Conservation (phyloP, 2,888 invertebrate species). For the Mythimna impura region DNA sequence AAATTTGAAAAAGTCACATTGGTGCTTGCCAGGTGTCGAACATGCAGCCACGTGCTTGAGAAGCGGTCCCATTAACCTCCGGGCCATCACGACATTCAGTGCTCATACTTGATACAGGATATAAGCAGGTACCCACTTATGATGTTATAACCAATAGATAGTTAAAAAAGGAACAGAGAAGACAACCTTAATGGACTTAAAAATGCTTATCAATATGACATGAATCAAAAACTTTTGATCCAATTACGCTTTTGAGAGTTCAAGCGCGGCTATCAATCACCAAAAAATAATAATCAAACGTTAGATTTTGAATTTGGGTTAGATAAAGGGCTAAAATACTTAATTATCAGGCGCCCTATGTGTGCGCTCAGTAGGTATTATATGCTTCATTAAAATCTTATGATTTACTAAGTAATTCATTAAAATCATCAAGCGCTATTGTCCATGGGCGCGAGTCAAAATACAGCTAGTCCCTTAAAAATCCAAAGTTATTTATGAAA, state of each 20-base stretch:
- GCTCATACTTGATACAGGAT: conserved; percentile 5
- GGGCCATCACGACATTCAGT: background rate
- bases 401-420: too few species aligned
- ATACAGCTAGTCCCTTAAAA: background rate
- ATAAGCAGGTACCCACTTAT: conserved; percentile 2
- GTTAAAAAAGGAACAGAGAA: background rate
- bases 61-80: conserved; percentile 4
- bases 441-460: too few species aligned
- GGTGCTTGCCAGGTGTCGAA: conserved; percentile 23
- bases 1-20: conserved; percentile 26
- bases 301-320: background rate
- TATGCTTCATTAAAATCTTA: too few species aligned
- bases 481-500: background rate
- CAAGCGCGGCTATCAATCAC: background rate
- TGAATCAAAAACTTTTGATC: too few species aligned
- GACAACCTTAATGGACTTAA: too few species aligned
- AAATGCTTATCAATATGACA: too few species aligned
- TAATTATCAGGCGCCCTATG: background rate
- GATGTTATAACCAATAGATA: background rate
- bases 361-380: background rate
- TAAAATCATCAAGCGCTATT: too few species aligned
- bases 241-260: too few species aligned
- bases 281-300: background rate
- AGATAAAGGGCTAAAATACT: too few species aligned
- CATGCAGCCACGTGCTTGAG: background rate